Percentiles rank a stretch among this genome's conserved stretches.
Evolutionary conservation across 2,888 invertebrate genomes (phyloP).

Genomic region (Caenorhabditis sinica): DNA sequence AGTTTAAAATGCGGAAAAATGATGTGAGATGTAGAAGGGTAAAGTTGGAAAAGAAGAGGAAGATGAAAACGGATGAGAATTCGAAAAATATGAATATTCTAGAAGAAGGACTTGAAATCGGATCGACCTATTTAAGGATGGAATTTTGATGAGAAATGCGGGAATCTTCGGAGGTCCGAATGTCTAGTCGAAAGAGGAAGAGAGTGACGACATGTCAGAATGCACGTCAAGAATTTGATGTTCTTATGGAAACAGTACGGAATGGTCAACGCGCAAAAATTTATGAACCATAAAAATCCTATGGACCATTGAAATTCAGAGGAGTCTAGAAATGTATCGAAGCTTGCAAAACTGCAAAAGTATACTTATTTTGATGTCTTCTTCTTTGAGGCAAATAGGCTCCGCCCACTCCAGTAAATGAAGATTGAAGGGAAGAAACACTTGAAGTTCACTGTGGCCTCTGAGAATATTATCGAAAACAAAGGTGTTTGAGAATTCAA

Average conservation of each 20-base stretch:
- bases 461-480: no score
- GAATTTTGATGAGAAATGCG: constrained; percentile 36
- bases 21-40: not conserved
- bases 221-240: constrained; percentile 17
- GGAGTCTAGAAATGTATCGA: not conserved
- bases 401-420: not conserved
- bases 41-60: not conserved
- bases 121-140: constrained; percentile 51
- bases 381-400: not conserved
- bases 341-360: constrained; percentile 1
- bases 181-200: constrained; percentile 32
- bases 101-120: constrained; percentile 57
- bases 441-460: no score
- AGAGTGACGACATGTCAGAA: constrained; percentile 36
- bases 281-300: not conserved
- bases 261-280: not conserved
- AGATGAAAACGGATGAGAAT: constrained; percentile 24
- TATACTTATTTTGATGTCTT: not conserved
- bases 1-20: constrained; percentile 1
- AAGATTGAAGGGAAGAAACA: no score
- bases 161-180: constrained; percentile 15
- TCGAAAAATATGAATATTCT: constrained; percentile 52
- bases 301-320: not conserved
- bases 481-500: no score
- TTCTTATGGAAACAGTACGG: constrained; percentile 23